Percentiles rank a stretch among this genome's conserved stretches.
phyloP scores from a whole-genome alignment of 2,113 vertebrate genomes.

The Phalacrocorax carbo region DNA sequence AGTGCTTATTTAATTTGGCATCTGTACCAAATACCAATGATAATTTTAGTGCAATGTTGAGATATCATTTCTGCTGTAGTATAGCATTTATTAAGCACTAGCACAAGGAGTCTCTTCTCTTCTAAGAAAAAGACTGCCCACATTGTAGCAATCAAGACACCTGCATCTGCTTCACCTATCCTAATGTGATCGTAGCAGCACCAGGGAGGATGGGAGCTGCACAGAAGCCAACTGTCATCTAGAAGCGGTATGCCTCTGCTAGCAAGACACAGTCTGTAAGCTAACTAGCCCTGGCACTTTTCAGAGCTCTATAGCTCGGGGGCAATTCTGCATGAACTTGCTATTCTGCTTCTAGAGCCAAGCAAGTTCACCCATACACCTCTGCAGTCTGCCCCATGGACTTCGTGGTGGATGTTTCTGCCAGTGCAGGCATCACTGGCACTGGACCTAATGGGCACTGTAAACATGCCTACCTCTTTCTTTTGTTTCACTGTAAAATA shows the following conservation, averaged over 20 bases:
- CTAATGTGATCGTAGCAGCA: neutral
- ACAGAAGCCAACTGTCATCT: neutral
- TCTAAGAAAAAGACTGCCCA: neutral
- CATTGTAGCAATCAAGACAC: neutral
- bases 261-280: neutral
- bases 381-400: accelerated
- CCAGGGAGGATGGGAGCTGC: neutral
- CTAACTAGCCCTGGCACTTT: neutral
- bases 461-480: neutral
- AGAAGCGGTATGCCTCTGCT: neutral
- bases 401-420: neutral
- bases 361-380: accelerated
- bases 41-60: neutral
- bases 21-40: neutral
- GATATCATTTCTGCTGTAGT: neutral
- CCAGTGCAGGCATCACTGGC: neutral
- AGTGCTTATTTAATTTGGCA: neutral
- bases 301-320: neutral
- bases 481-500: neutral
- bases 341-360: neutral
- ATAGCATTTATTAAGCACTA: neutral
- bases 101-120: neutral
- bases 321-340: neutral
- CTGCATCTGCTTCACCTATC: neutral
- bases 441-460: neutral